phyloP scores from a whole-genome alignment of 2,113 vertebrate species.

The Pristiophorus japonicus region DNA sequence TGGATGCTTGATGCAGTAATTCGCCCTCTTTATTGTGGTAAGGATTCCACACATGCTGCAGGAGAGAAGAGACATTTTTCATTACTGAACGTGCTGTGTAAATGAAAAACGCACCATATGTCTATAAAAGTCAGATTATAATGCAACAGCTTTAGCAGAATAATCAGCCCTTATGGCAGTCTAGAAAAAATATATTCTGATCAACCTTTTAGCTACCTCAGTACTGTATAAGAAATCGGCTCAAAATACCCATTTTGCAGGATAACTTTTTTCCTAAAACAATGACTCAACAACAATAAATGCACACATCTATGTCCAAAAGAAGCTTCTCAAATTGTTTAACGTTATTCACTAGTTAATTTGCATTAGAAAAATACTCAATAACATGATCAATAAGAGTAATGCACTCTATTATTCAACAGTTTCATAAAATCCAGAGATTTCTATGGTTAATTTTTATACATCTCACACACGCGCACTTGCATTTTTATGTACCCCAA shows the following conservation, averaged over 20 bases:
- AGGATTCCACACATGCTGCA: slow-evolving; percentile 82
- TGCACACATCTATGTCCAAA: neutral
- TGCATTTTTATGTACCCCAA: neutral
- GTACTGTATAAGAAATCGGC: slow-evolving; percentile 2
- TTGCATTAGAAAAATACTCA: neutral
- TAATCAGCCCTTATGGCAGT: slow-evolving; percentile 37
- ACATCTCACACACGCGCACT: neutral
- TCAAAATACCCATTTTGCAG: slow-evolving; percentile 32
- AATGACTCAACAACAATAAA: slow-evolving; percentile 31
- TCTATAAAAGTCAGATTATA: slow-evolving; percentile 38
- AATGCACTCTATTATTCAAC: neutral
- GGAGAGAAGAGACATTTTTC: slow-evolving; percentile 41
- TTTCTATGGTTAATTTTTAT: neutral
- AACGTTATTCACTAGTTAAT: neutral
- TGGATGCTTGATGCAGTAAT: slow-evolving; percentile 55
- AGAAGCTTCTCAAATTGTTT: neutral
- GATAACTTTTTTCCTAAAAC: neutral
- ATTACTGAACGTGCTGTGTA: slow-evolving; percentile 35
- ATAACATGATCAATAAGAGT: neutral
- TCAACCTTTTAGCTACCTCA: slow-evolving; percentile 30
- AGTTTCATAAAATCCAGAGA: neutral
- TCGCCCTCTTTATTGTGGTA: slow-evolving; percentile 62
- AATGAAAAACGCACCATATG: slow-evolving; percentile 38
- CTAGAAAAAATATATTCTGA: slow-evolving; percentile 35
- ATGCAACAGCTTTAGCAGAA: slow-evolving; percentile 37